Evolutionary conservation across 2,888 invertebrate species (phyloP).

Genomic region (Lissocephala sabroskyi): DNA sequence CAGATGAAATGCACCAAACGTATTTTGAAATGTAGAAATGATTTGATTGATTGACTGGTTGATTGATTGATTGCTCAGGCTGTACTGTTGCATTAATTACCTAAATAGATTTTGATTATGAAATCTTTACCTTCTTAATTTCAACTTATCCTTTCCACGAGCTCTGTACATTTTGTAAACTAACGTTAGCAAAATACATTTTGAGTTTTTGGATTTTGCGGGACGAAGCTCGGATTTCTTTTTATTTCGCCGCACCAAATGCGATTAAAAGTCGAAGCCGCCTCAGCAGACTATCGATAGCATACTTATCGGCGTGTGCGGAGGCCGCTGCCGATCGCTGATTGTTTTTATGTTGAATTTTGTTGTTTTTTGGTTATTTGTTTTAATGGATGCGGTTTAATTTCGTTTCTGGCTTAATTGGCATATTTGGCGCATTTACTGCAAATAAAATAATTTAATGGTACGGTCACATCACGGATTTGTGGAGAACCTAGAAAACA

Average conservation of each 20-base stretch:
- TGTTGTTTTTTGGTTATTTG: constrained; percentile 2
- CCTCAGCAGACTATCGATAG: too few species aligned
- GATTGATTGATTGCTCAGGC: constrained; percentile 36
- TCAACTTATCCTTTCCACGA: background rate
- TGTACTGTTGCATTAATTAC: constrained; percentile 23
- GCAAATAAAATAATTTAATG: constrained; percentile 21
- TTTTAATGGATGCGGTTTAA: constrained; percentile 43
- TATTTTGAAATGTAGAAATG: constrained; percentile 32
- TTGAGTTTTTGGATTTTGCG: too few species aligned
- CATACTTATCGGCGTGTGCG: too few species aligned
- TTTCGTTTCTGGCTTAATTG: constrained; percentile 42
- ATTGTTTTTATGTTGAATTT: constrained; percentile 3
- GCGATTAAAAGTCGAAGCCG: too few species aligned
- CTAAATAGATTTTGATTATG: background rate
- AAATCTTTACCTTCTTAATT: background rate
- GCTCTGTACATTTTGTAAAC: too few species aligned
- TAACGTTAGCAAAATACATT: too few species aligned
- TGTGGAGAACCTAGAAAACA: background rate
- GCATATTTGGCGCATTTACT: constrained; percentile 35
- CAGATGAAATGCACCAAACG: constrained; percentile 48
- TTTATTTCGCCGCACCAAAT: too few species aligned
- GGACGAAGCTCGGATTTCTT: too few species aligned
- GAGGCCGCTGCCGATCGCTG: too few species aligned
- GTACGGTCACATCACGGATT: constrained; percentile 19
- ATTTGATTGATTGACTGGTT: constrained; percentile 27